Base-by-base conservation (phyloP, 2,797 vertebrate genomes). In the Taeniopygia guttata region DNA sequence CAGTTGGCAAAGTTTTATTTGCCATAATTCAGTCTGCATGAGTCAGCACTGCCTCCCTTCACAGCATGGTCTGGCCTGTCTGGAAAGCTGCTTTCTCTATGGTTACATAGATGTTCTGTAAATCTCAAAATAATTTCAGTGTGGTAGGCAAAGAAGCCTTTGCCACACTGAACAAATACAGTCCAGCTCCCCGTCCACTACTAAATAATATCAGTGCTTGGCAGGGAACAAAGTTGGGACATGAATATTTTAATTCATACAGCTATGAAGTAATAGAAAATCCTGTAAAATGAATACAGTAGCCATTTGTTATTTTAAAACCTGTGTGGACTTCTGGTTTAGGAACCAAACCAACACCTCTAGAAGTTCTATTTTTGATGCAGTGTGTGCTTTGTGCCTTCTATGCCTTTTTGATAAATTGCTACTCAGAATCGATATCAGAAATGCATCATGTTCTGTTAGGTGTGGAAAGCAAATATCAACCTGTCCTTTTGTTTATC, bases 1-100 rank as follows among this genome's bases (percentile, higher is more conserved):
- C 89, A 94, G 82, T 32, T 95, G 90, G 90, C 83, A 93, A 93
- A 87, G 59, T 45, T 88, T 93, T 82, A 68, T 84, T 91, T 95
- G 55, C 80, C 34, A 55, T 92, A 89, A 89, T 63, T 94, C 84
- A 89, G 59, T 32, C 80, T 74, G 67, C 55, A 43, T 95, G 96
- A 95, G 81, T 95, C 94, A 95, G 58, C 62, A 4, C 59, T 77
- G 74, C 74, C 34, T 88, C 76, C 67, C 70, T 76, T 87, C 63
- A 60, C 74, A 90, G 79, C 83, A 74, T 14, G 62, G 76, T 46
- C 90, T 92, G 59, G 74, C 40, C 63, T 90, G 80, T 56, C 77
- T 89, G 80, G 66, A 94, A 95, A 93, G 87, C 74, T 87, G 6
- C 60, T 82, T 94, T 91, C 74, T 88, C 67, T 91, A 55, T 76